A percentile compares a stretch with the other conserved stretches of the same genome.
These are phyloP conservation scores for Cataglyphis hispanica DNA, from an alignment of 1,140 invertebrate species.

Conservation along the genomic window DNA sequence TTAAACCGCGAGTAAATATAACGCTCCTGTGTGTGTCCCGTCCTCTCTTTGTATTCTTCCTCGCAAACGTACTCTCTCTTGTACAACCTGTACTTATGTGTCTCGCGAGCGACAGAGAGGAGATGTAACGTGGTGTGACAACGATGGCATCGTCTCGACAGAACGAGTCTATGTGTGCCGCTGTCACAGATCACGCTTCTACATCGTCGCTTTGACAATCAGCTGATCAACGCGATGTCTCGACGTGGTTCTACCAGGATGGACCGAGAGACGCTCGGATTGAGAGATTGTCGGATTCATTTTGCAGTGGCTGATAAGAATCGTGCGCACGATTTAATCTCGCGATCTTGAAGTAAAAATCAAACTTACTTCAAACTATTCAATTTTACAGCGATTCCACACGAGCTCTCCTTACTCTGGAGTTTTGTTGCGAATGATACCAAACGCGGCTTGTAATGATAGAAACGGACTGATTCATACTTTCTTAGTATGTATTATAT, in stretches of 20 bases:
- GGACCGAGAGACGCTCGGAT: background rate
- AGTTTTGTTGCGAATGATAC: background rate
- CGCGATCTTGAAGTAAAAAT: background rate
- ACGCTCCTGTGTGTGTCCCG: background rate
- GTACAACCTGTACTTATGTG: background rate
- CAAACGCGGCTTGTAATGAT: too few species aligned
- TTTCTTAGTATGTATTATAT: too few species aligned
- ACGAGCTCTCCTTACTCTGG: background rate
- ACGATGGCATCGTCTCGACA: background rate
- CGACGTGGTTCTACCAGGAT: background rate
- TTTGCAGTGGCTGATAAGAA: background rate
- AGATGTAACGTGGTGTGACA: background rate
- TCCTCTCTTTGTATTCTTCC: background rate
- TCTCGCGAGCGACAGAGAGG: background rate
- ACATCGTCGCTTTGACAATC: background rate
- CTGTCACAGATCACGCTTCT: background rate
- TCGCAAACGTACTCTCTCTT: background rate
- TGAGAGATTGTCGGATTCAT: conserved; percentile 1
- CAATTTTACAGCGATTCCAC: background rate
- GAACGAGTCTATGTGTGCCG: background rate
- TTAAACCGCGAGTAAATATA: background rate
- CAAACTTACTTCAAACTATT: too few species aligned
- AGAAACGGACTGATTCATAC: too few species aligned
- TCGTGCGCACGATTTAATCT: conserved; percentile 19
- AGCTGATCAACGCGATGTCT: background rate